Conservation (phyloP, 92 coral and sea anemone genomes). For the Ricordea florida region DNA sequence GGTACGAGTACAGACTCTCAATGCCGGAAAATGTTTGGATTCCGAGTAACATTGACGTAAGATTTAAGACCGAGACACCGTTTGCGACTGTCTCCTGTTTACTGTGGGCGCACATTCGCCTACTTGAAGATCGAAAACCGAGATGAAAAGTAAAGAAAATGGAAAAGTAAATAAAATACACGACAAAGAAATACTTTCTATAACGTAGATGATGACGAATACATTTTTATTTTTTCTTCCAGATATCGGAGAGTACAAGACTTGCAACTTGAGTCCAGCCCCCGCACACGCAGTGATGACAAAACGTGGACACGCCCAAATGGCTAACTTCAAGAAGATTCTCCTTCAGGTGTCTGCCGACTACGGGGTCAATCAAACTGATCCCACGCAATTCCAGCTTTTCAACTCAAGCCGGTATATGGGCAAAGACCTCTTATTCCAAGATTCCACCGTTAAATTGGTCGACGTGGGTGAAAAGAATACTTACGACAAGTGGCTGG, state of each 20-base stretch:
- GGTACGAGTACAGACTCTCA: constrained; percentile 9
- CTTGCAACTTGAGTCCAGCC: not conserved
- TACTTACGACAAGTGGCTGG: constrained; percentile 29
- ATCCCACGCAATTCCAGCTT: constrained; percentile 19
- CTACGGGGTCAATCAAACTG: constrained; percentile 3
- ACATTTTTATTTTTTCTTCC: not conserved
- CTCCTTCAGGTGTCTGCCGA: constrained; percentile 15
- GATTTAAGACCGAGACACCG: not conserved
- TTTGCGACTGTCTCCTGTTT: too few species aligned
- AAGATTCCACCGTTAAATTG: constrained; percentile 43
- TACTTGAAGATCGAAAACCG: too few species aligned
- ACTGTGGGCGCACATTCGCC: too few species aligned
- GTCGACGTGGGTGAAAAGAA: constrained; percentile 10
- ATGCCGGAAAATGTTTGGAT: not conserved
- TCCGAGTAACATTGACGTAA: not conserved
- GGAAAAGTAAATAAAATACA: too few species aligned
- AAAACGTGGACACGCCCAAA: not conserved
- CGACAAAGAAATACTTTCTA: too few species aligned
- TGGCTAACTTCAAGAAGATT: not conserved
- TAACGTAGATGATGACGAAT: too few species aligned
- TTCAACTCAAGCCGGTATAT: constrained; percentile 21
- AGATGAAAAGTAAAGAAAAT: too few species aligned
- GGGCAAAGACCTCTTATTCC: constrained; percentile 30
- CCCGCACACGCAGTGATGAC: constrained; percentile 58
- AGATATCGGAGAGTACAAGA: constrained; percentile 9